phyloP scores from a whole-genome alignment of 2,797 vertebrate species.

The Tragelaphus eurycerus region DNA sequence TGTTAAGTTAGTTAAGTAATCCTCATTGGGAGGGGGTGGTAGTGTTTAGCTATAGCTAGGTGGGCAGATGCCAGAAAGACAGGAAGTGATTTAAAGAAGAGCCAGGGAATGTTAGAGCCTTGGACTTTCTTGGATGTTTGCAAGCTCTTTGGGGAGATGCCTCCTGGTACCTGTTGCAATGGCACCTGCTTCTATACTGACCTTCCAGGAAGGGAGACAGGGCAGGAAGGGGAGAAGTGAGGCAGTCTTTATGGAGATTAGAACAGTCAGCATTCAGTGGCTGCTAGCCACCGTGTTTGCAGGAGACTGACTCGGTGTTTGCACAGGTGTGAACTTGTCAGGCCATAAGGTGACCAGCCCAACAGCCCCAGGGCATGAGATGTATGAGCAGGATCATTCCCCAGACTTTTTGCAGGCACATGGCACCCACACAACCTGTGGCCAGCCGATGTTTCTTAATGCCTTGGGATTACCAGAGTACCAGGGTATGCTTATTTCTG shows the following conservation, averaged over 20 bases:
- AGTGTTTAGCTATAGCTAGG: neutral
- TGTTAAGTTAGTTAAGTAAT: neutral
- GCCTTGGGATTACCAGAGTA: neutral
- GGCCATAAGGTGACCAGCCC: neutral
- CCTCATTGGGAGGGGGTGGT: rapidly evolving
- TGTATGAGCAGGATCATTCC: neutral
- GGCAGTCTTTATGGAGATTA: rapidly evolving
- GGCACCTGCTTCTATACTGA: neutral
- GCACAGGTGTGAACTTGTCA: neutral
- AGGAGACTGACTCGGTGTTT: neutral
- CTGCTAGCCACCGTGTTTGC: rapidly evolving
- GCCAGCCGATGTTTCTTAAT: rapidly evolving
- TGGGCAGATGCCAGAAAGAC: neutral
- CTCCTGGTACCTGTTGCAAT: neutral
- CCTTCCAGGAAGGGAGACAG: neutral
- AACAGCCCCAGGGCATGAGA: too few species aligned
- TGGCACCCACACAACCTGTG: neutral
- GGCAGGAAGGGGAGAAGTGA: neutral
- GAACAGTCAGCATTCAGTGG: neutral
- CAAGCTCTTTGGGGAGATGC: neutral
- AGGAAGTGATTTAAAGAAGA: neutral
- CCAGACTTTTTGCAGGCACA: neutral
- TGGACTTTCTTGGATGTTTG: neutral
- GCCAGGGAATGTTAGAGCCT: neutral
- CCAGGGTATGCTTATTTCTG: neutral